These are phyloP conservation scores for Formica aserva DNA, from an alignment of 2,888 invertebrate species.

Conservation along the genomic window DNA sequence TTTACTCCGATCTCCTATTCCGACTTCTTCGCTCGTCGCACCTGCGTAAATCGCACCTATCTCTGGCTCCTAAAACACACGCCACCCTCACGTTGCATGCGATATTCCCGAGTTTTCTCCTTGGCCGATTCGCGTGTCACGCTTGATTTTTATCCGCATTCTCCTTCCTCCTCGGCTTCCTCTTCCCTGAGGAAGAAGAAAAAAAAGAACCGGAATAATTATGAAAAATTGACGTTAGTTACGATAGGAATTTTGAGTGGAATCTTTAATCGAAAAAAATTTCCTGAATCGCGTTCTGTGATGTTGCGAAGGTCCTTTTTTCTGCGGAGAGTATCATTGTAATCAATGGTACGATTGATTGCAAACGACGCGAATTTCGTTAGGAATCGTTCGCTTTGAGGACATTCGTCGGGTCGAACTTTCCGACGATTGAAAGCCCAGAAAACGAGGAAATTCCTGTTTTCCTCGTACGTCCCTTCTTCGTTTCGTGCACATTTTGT, in stretches of 20 bases:
- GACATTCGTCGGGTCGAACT: not conserved
- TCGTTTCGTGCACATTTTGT: constrained; percentile 42
- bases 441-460: constrained; percentile 1
- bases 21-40: constrained; percentile 34
- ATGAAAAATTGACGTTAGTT: constrained; percentile 32
- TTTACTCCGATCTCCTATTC: constrained; percentile 2
- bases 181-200: constrained; percentile 55
- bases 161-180: not conserved
- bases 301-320: not conserved
- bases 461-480: constrained; percentile 11
- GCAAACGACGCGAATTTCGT: not conserved
- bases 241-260: constrained; percentile 5
- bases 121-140: constrained; percentile 52
- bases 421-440: not conserved
- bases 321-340: not conserved
- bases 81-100: constrained; percentile 55
- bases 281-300: constrained; percentile 14
- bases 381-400: not conserved
- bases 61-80: constrained; percentile 5
- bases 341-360: constrained; percentile 8
- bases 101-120: constrained; percentile 25
- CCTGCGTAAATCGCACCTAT: constrained; percentile 24
- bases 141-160: constrained; percentile 51
- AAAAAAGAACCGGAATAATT: constrained; percentile 55
- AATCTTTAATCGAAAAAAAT: not conserved